Evolutionary conservation across 2,888 invertebrate genomes (phyloP), one percentile per base, ranked within the genome.

Genomic region (Ophion slaviceki): DNA sequence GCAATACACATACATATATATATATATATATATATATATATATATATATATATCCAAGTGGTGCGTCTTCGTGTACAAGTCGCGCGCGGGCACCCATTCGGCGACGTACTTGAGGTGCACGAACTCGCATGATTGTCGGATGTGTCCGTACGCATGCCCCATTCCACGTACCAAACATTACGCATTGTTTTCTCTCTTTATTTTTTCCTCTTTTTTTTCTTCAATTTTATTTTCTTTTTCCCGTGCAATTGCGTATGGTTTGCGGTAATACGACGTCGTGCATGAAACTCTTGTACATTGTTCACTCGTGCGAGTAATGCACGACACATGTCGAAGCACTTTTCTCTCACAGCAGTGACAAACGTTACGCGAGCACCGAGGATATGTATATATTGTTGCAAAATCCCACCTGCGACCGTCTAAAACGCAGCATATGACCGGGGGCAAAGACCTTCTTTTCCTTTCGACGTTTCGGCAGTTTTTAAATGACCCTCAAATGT

Each of bases 211-310:
- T 14, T 53, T 53, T 53, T 47, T 70, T 70, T 24, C 28, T 70
- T 70, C 40, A 28, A 70, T 70, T 53, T 24, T 17, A 28, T 36
- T 61, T 74, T 74, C 14, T 74, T 61, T 40, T 40, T 45, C 61
- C 14, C 5, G 75, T 67, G 75, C 82, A 85, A 82, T 77, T 85
- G 85, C 85, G 67, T 80, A 76, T 71, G 80, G 76, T 85, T 78
- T 75, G 86, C 77, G 80, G 80, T 83, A 83, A 83, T 83, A 59
- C 72, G 61, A 71, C 79, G 24, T 45, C 36, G 66, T 67, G 72
- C 61, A 79, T 62, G 32, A 47, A 80, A 66, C 82, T 72, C 53
- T 32, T 45, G 45, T 20, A 70, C n/a, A 61, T 78, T 79, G 64
- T 70, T 79, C 79, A 70, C 79, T 79, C 57, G 67, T 57, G 62